Conservation (phyloP, 2,113 vertebrate species). For the Bagarius yarrelli region DNA sequence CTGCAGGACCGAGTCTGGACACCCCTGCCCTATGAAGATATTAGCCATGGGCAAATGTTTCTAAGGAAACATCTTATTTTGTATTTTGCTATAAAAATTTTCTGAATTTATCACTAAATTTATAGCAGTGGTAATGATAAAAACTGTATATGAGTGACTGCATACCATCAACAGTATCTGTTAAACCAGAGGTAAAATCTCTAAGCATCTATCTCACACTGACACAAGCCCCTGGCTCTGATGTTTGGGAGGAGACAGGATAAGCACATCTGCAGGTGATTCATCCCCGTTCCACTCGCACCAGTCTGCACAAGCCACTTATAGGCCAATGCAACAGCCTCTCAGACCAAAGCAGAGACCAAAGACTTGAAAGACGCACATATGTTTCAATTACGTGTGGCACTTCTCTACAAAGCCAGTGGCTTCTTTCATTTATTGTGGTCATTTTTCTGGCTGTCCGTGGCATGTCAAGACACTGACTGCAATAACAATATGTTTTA, state of each 20-base stretch:
- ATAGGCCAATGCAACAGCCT: constrained; percentile 43
- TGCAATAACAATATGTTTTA: too few species aligned
- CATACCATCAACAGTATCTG: constrained; percentile 68
- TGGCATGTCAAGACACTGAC: constrained; percentile 1
- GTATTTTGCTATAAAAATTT: constrained; percentile 51
- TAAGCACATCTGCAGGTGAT: constrained; percentile 62
- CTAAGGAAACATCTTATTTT: constrained; percentile 54
- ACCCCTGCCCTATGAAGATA: constrained; percentile 47
- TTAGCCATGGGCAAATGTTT: constrained; percentile 50
- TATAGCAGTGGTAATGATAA: constrained; percentile 48
- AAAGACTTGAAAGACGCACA: constrained; percentile 47
- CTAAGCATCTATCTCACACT: constrained; percentile 58
- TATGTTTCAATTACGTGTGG: constrained; percentile 52
- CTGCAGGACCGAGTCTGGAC: too few species aligned
- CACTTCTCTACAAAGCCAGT: constrained; percentile 41
- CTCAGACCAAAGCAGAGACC: constrained; percentile 48
- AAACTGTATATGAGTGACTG: constrained; percentile 61
- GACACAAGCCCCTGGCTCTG: constrained; percentile 61
- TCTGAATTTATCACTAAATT: constrained; percentile 33
- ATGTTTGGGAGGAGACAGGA: constrained; percentile 54
- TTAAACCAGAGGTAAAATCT: constrained; percentile 63
- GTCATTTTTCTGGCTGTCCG: constrained; percentile 10
- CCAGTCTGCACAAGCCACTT: constrained; percentile 49
- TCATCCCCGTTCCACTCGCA: constrained; percentile 57
- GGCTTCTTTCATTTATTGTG: constrained; percentile 38